Evolutionary conservation across 2,888 invertebrate genomes (phyloP).

Genomic region (Ernsta delagoae): DNA sequence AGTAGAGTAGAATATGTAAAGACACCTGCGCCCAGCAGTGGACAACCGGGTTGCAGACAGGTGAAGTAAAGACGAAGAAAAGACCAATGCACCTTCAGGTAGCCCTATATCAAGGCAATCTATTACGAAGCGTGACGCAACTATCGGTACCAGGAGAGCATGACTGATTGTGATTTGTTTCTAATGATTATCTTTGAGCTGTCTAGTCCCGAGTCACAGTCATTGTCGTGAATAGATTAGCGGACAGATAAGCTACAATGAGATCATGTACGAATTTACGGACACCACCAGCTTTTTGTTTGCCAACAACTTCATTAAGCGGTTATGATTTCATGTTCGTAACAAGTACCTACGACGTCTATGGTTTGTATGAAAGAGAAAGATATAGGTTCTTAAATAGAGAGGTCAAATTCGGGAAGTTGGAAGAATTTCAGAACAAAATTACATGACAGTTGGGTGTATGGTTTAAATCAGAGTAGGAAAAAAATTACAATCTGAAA

Average conservation of each 20-base stretch:
- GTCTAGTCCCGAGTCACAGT: constrained; percentile 41
- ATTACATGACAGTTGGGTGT: too few species aligned
- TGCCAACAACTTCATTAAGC: constrained; percentile 29
- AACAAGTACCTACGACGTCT: neutral
- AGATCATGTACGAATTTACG: constrained; percentile 45
- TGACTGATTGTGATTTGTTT: constrained; percentile 61
- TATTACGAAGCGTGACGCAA: constrained; percentile 30
- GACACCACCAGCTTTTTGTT: constrained; percentile 30
- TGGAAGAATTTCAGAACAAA: too few species aligned
- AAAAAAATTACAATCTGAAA: too few species aligned
- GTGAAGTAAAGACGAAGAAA: neutral
- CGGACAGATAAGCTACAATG: constrained; percentile 43
- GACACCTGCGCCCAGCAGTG: too few species aligned
- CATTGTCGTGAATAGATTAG: constrained; percentile 14
- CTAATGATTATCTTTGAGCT: constrained; percentile 51
- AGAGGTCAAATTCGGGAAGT: too few species aligned
- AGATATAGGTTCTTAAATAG: too few species aligned
- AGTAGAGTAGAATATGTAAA: too few species aligned
- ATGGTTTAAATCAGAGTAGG: too few species aligned
- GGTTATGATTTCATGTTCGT: constrained; percentile 20
- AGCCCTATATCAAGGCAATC: constrained; percentile 23
- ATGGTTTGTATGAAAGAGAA: neutral
- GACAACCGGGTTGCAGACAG: too few species aligned
- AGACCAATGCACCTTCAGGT: constrained; percentile 18
- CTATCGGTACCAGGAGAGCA: constrained; percentile 37